Conservation (phyloP, 2,113 vertebrate genomes). For the Oriolus oriolus region DNA sequence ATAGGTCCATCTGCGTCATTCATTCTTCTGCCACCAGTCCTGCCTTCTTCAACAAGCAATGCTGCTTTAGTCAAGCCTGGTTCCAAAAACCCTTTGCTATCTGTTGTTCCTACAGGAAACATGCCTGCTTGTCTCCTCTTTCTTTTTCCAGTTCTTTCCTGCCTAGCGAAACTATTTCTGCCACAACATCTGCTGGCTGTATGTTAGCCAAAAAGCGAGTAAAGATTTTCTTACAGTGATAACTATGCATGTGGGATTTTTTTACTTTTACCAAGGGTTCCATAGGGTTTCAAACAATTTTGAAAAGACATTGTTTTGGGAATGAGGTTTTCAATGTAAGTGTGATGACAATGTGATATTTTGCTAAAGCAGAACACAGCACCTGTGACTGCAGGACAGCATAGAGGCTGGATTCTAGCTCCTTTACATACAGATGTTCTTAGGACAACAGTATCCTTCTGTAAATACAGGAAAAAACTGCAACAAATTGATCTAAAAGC, state of each 20-base stretch:
- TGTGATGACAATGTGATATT: neutral
- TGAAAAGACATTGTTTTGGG: neutral
- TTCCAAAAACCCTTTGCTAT: neutral
- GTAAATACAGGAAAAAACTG: neutral
- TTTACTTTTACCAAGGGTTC: neutral
- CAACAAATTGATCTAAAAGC: neutral
- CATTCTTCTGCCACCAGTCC: neutral
- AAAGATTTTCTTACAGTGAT: neutral
- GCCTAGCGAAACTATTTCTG: neutral
- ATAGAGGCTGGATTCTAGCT: neutral
- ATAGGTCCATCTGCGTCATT: neutral
- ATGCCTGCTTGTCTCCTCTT: neutral
- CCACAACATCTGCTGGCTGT: rapidly evolving
- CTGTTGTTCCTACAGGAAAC: neutral
- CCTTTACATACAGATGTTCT: neutral
- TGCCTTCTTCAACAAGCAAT: neutral
- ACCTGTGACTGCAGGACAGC: neutral
- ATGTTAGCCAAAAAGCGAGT: neutral
- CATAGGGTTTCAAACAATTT: neutral
- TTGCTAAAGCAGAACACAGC: neutral
- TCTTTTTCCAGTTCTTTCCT: neutral
- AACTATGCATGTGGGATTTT: neutral
- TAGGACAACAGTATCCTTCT: neutral
- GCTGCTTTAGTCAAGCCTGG: neutral
- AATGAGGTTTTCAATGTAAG: neutral